Conservation (phyloP, 37 sponge, comb jelly and placozoan species). For the Mnemiopsis leidyi region DNA sequence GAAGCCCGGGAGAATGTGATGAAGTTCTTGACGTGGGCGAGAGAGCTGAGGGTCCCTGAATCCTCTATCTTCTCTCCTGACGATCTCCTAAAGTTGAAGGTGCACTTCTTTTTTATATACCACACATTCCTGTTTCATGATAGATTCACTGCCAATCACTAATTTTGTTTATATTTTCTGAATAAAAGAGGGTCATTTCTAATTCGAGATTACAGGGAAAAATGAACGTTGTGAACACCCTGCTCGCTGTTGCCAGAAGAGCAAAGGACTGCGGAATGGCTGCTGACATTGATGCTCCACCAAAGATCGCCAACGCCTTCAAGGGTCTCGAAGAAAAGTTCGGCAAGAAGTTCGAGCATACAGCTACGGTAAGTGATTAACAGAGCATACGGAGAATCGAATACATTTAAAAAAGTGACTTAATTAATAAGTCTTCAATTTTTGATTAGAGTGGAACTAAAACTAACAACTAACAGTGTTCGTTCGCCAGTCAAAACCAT, state of each 20-base stretch:
- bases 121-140: too few relatives aligned
- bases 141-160: too few relatives aligned
- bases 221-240: slow-evolving; percentile 53
- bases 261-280: slow-evolving; percentile 58
- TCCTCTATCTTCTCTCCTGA: slow-evolving; percentile 41
- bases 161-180: too few relatives aligned
- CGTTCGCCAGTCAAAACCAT: too few relatives aligned
- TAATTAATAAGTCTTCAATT: too few relatives aligned
- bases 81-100: slow-evolving; percentile 31
- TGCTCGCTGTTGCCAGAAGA: slow-evolving; percentile 27
- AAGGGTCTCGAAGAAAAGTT: slow-evolving; percentile 61
- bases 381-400: too few relatives aligned
- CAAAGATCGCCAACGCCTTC: slow-evolving; percentile 53
- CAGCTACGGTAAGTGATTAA: background rate
- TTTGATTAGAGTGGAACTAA: too few relatives aligned
- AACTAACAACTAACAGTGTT: too few relatives aligned
- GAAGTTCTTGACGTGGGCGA: slow-evolving; percentile 3
- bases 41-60: slow-evolving; percentile 7
- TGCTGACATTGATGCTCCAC: slow-evolving; percentile 49
- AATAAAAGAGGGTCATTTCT: too few relatives aligned
- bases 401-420: too few relatives aligned
- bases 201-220: background rate
- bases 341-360: slow-evolving; percentile 55
- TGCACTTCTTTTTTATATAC: background rate
- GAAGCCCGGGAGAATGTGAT: slow-evolving; percentile 7